A percentile compares a stretch with the other conserved stretches of the same genome.
These are phyloP conservation scores for Cochlearius cochlearius DNA, from an alignment of 2,113 vertebrate genomes.

Conservation along the genomic window DNA sequence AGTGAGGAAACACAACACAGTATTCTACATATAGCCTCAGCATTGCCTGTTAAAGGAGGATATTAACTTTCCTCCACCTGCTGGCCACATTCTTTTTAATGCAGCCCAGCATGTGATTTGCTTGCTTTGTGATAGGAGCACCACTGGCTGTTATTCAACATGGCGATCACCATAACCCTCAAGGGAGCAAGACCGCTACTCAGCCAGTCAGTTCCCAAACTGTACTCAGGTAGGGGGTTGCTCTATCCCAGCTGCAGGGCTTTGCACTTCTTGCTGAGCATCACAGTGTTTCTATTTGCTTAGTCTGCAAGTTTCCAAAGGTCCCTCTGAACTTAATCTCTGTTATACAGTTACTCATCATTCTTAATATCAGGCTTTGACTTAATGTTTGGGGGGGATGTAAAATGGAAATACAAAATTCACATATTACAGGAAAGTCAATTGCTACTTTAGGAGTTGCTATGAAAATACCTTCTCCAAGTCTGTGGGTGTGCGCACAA, in stretches of 20 bases:
- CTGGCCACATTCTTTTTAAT: neutral
- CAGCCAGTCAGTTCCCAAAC: neutral
- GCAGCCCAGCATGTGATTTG: neutral
- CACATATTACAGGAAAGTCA: neutral
- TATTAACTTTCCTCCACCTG: neutral
- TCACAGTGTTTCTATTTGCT: neutral
- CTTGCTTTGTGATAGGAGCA: neutral
- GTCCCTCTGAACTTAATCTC: neutral
- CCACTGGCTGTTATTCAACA: neutral
- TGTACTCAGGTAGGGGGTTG: neutral
- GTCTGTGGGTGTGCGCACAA: neutral
- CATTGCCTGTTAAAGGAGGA: neutral
- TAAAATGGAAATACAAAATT: neutral
- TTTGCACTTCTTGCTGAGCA: neutral
- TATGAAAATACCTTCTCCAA: neutral
- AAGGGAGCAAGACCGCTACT: neutral
- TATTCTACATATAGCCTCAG: neutral
- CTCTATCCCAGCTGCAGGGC: neutral
- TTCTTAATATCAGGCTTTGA: neutral
- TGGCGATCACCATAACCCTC: neutral
- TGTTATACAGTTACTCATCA: neutral
- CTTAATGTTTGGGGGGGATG: neutral
- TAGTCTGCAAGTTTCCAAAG: neutral
- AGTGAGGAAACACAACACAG: neutral
- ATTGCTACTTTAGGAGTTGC: neutral